Conservation (phyloP, 1,140 invertebrate species). For the Cotesia chilonis region DNA sequence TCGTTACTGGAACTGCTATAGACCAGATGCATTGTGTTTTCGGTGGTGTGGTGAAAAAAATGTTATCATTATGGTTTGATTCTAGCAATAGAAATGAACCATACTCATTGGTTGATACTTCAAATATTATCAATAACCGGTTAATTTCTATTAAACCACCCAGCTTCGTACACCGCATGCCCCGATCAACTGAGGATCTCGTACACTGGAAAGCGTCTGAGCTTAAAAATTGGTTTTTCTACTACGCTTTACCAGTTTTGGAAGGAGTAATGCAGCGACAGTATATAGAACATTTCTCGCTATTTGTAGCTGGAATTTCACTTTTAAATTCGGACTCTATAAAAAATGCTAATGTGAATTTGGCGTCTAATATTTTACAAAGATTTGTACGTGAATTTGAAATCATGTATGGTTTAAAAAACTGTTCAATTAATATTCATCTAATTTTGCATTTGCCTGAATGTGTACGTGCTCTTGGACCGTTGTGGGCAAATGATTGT, state of each 20-base stretch:
- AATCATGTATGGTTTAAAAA: constrained; percentile 40
- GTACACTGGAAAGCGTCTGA: constrained; percentile 44
- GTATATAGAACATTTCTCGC: constrained; percentile 28
- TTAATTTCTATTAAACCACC: constrained; percentile 38
- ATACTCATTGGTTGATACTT: constrained; percentile 27
- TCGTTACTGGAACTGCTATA: constrained; percentile 34
- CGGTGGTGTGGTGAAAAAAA: constrained; percentile 33
- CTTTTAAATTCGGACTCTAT: constrained; percentile 1
- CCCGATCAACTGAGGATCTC: constrained; percentile 35
- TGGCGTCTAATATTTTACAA: constrained; percentile 26
- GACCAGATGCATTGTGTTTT: constrained; percentile 39
- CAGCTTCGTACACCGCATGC: constrained; percentile 41
- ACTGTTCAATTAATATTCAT: constrained; percentile 45
- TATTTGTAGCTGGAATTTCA: neutral
- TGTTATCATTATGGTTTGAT: constrained; percentile 30
- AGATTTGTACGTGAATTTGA: constrained; percentile 40
- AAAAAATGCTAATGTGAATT: neutral
- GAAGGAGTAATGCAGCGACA: constrained; percentile 36
- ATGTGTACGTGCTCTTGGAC: constrained; percentile 37
- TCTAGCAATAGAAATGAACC: constrained; percentile 10
- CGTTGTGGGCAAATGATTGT: constrained; percentile 42
- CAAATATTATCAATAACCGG: constrained; percentile 25
- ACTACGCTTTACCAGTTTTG: constrained; percentile 39
- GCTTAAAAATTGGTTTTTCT: too few species aligned
- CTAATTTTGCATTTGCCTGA: constrained; percentile 41